These are phyloP conservation scores for Mesodorylaimus sp. DNA, from an alignment of 2,888 invertebrate species.

Conservation along the genomic window DNA sequence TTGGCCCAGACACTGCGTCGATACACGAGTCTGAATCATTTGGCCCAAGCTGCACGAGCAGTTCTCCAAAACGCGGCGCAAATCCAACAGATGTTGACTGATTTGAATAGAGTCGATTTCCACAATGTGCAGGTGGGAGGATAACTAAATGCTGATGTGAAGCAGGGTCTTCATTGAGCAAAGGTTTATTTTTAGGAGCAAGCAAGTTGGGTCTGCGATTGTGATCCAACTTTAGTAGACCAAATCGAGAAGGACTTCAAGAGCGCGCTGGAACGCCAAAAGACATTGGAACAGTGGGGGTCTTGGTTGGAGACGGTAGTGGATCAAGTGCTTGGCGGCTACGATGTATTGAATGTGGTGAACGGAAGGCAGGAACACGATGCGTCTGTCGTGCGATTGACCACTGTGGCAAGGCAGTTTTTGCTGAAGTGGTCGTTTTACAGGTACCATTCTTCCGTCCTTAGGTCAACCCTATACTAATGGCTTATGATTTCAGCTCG, in stretches of 20 bases:
- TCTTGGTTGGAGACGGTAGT: slow-evolving; percentile 88
- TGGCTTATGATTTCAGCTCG: slow-evolving; percentile 45
- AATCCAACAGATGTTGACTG: slow-evolving; percentile 85
- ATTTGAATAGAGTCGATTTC: slow-evolving; percentile 91
- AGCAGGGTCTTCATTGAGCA: too few species aligned
- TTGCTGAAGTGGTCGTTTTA: slow-evolving; percentile 97
- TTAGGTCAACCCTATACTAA: not conserved
- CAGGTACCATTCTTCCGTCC: slow-evolving; percentile 40
- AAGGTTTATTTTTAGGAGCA: slow-evolving; percentile 42
- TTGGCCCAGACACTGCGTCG: slow-evolving; percentile 83
- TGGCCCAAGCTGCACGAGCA: slow-evolving; percentile 73
- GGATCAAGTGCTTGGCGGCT: slow-evolving; percentile 66
- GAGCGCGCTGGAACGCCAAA: slow-evolving; percentile 56
- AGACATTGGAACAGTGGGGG: slow-evolving; percentile 90
- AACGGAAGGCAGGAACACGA: too few species aligned
- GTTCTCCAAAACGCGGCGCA: slow-evolving; percentile 84
- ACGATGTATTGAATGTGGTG: slow-evolving; percentile 36
- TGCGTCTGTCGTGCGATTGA: slow-evolving; percentile 42
- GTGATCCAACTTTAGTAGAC: slow-evolving; percentile 62
- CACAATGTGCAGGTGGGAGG: slow-evolving; percentile 61
- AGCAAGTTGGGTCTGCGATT: slow-evolving; percentile 94
- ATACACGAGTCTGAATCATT: slow-evolving; percentile 88
- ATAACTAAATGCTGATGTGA: not conserved
- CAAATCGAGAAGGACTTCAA: slow-evolving; percentile 75
- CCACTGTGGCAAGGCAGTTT: slow-evolving; percentile 70